phyloP scores from a whole-genome alignment of 2,797 vertebrate genomes.

The Coregonus suidteri region DNA sequence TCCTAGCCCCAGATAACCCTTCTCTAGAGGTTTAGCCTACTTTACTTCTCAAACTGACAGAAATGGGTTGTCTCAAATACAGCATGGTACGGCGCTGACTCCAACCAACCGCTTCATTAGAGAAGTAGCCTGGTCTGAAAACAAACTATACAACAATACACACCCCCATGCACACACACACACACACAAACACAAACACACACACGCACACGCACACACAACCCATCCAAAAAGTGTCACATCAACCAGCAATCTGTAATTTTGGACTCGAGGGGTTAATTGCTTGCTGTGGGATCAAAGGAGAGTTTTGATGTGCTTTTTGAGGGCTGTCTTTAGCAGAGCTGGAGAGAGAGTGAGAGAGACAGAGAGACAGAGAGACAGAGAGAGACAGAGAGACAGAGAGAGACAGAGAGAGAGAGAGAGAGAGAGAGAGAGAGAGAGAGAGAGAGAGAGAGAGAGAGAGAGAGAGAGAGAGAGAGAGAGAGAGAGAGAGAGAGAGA shows the following conservation, averaged over 20 bases:
- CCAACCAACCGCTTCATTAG: constrained; percentile 70
- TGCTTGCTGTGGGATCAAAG: constrained; percentile 83
- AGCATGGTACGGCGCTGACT: constrained; percentile 55
- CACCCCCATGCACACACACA: constrained; percentile 14
- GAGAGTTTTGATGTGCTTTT: constrained; percentile 82
- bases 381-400: constrained; percentile 74
- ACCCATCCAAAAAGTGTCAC: constrained; percentile 74
- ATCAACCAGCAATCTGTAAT: constrained; percentile 75
- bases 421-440: constrained; percentile 72
- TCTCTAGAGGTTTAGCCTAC: constrained; percentile 78
- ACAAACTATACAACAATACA: constrained; percentile 69
- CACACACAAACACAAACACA: not conserved
- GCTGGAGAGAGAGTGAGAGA: constrained; percentile 66
- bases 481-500: constrained; percentile 75
- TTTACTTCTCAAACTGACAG: constrained; percentile 83
- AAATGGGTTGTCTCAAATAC: constrained; percentile 80
- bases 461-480: constrained; percentile 69
- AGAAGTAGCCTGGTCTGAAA: constrained; percentile 75
- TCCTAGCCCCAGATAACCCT: constrained; percentile 66
- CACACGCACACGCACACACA: constrained; percentile 26
- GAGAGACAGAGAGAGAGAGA: constrained; percentile 76
- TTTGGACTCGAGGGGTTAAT: constrained; percentile 79
- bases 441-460: constrained; percentile 54
- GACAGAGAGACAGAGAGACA: constrained; percentile 67
- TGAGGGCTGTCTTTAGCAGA: constrained; percentile 83